These are phyloP conservation scores for Enteromius paludinosus DNA, from an alignment of 2,797 vertebrate species.

Conservation along the genomic window DNA sequence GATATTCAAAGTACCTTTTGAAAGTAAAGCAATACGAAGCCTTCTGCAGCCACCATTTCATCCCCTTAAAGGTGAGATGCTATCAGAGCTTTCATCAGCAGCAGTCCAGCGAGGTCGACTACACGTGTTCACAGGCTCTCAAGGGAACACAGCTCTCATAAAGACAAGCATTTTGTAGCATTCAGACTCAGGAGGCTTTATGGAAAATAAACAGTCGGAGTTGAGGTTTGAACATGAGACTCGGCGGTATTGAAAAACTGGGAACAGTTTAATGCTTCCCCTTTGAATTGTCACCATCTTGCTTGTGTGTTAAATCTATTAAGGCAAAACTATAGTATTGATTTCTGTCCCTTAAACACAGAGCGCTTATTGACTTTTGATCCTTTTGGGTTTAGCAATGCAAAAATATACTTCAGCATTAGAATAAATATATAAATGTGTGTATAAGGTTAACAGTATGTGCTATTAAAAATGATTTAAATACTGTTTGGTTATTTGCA, in stretches of 20 bases:
- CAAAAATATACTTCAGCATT: neutral
- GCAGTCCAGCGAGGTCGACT: constrained; percentile 21
- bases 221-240: constrained; percentile 15
- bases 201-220: constrained; percentile 28
- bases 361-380: constrained; percentile 55
- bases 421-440: neutral
- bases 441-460: neutral
- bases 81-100: constrained; percentile 42
- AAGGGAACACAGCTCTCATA: constrained; percentile 22
- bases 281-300: constrained; percentile 29
- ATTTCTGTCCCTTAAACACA: constrained; percentile 51
- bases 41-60: constrained; percentile 28
- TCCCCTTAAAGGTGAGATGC: constrained; percentile 33
- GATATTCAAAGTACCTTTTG: constrained; percentile 35
- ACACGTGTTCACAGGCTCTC: constrained; percentile 10
- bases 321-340: constrained; percentile 48
- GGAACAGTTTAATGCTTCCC: constrained; percentile 46
- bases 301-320: constrained; percentile 47
- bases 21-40: constrained; percentile 41
- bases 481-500: too few relatives aligned
- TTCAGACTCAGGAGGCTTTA: constrained; percentile 7
- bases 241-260: constrained; percentile 5
- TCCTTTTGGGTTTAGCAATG: constrained; percentile 37
- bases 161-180: constrained; percentile 5
- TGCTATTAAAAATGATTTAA: too few relatives aligned